Base-by-base conservation (phyloP, 2,888 invertebrate species). In the Electrophaes corylata region DNA sequence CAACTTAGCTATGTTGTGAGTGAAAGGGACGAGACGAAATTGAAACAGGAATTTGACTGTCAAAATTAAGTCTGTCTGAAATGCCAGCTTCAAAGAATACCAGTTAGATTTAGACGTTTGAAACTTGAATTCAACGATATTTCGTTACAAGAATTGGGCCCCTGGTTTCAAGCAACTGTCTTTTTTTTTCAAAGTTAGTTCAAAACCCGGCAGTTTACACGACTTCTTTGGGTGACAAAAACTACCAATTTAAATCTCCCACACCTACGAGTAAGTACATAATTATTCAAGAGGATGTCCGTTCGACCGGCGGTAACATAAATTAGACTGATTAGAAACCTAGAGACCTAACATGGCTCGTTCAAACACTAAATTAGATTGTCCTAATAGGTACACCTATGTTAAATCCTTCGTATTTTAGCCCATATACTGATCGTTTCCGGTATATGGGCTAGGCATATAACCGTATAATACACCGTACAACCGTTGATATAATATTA, bases 221-320 rank as follows among this genome's bases (percentile, higher is more conserved):
- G 1, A 19, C 26, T 29, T 29, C 50, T 46, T 57, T 57, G 29
- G 1, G 10, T 10, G 10, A 29, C 26, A 29, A 29, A 29, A 29
- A 29, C 0, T 11, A 57, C 40, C 39, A 46, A 45, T 46, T 41
- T 43, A 6, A 40, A 46, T 26, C 46, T 33, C 33, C 44, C 16
- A 41, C 52, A 52, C 39, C 50, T 26, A 50, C 18, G 19, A 43
- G 41, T 31, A 46, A 19, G 29, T 20, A 40, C 44, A 40, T 54
- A 49, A 45, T 53, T 58, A 58, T 45, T 54, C 58, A 40, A 58
- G 41, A 49, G 49, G 53, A 58, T 53, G 44, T 58, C 53, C 58
- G 44, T 49, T 40, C 58, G 44, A 53, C 26, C 31, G 2, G 49
- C 45, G 33, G 49, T 45, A 45, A 45, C 56, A 59, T 59, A 59